Conservation (phyloP, 2,113 vertebrate species). For the Daphoenositta chrysoptera region DNA sequence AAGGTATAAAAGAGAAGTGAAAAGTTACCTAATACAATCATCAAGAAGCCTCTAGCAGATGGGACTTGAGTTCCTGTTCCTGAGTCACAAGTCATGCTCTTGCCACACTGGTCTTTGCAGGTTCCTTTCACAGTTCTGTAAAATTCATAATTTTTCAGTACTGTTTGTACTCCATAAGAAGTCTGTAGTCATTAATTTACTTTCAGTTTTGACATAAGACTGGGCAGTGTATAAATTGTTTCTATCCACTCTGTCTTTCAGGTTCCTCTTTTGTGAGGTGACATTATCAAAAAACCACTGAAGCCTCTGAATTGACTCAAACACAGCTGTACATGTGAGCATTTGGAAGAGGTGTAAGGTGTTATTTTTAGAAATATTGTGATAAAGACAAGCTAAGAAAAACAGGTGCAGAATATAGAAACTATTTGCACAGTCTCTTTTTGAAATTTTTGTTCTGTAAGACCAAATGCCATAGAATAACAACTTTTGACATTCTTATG, state of each 20-base stretch:
- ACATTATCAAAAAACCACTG: not conserved
- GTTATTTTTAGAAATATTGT: not conserved
- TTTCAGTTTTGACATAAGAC: not conserved
- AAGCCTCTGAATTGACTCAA: not conserved
- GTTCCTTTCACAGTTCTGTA: not conserved
- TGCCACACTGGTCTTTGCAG: not conserved
- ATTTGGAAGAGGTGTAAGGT: not conserved
- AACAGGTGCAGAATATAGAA: not conserved
- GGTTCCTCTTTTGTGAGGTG: not conserved
- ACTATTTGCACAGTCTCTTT: not conserved
- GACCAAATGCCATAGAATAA: not conserved
- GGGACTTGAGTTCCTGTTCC: not conserved
- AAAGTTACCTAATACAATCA: not conserved
- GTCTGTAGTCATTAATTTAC: not conserved
- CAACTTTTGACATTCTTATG: not conserved
- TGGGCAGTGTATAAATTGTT: not conserved
- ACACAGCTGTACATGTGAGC: not conserved
- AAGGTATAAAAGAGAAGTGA: not conserved
- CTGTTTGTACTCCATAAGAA: not conserved
- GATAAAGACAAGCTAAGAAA: not conserved
- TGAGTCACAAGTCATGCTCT: not conserved
- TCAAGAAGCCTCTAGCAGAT: not conserved
- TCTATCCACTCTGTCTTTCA: not conserved
- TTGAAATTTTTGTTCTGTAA: not conserved
- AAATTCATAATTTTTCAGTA: not conserved